Base-by-base conservation (phyloP, 2,113 vertebrate genomes). In the Eudyptes chrysolophus region DNA sequence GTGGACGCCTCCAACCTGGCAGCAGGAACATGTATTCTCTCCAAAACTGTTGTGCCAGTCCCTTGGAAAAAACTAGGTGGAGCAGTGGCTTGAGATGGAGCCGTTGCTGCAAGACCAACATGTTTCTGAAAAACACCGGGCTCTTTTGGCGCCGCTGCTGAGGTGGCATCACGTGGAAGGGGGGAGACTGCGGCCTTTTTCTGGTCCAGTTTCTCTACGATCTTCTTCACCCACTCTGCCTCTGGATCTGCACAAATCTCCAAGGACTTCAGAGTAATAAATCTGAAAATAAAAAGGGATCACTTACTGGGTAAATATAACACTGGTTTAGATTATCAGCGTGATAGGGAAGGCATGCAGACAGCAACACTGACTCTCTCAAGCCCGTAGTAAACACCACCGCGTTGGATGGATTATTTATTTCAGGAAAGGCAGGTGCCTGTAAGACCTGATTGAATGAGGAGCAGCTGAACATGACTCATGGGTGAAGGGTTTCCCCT, bases 201-300 rank as follows among this genome's bases (percentile, higher is more conserved):
- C 68, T 21, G 2, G 2, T 94, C 76, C 83, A 97, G 68, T 22
- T 90, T 89, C 25, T 22, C 1, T 7, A 7, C 2, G 1, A 89
- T 54, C 54, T 81, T 29, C 68, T 70, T 22, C 25, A 96, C 96
- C 93, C 89, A 94, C 0, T 4, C 14, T 60, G 7, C 40, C 0
- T 2, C 0, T 26, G 86, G 84, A 70, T 97, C 20, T 49, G 83
- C 95, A 92, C 96, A 97, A 15, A 97, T 61, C 55, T 94, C 36
- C 7, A 0, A 0, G 11, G 2, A n/a, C 62, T 44, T 78, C 71
- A 84, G 1, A 19, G 94, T 96, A 40, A 2, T 52, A 7, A 97
- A 13, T 92, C 96, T 97, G 89, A 54, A 86, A 96, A 74, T 27
- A 38, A 24, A 94, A 77, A 70, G 22, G 25, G 49, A 52, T 49